These are phyloP conservation scores for Anser cygnoides DNA, from an alignment of 2,113 vertebrate species.

Conservation along the genomic window DNA sequence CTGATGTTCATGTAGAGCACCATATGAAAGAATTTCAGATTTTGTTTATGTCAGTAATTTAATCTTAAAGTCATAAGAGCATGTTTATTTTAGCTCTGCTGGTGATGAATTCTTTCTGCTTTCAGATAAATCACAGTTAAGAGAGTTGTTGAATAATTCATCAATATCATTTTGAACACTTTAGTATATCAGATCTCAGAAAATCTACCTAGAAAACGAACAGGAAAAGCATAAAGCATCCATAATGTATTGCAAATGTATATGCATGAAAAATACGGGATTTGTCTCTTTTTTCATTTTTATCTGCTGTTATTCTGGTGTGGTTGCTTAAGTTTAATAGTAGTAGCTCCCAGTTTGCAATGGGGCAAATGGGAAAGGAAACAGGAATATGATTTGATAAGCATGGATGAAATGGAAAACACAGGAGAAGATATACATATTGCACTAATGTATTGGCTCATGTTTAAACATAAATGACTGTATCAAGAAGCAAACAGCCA, in stretches of 20 bases:
- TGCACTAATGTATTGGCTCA: slow-evolving; percentile 59
- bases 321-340: not conserved
- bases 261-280: not conserved
- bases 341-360: not conserved
- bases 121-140: slow-evolving; percentile 72
- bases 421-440: slow-evolving; percentile 21
- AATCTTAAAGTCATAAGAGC: slow-evolving; percentile 67
- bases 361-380: not conserved
- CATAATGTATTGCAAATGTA: slow-evolving; percentile 36
- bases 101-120: slow-evolving; percentile 69
- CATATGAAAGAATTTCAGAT: slow-evolving; percentile 61
- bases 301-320: not conserved
- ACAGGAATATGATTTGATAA: not conserved
- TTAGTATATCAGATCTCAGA: slow-evolving; percentile 47
- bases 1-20: slow-evolving; percentile 51
- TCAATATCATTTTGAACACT: slow-evolving; percentile 54
- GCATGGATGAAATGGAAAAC: slow-evolving; percentile 57
- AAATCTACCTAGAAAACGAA: slow-evolving; percentile 47
- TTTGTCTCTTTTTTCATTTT: not conserved
- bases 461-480: slow-evolving; percentile 66
- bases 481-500: slow-evolving; percentile 66
- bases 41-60: slow-evolving; percentile 73
- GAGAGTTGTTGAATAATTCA: slow-evolving; percentile 62
- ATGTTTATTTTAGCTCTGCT: slow-evolving; percentile 73
- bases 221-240: slow-evolving; percentile 40